Evolutionary conservation across 2,888 invertebrate species (phyloP).

Genomic region (Heliconius sara): DNA sequence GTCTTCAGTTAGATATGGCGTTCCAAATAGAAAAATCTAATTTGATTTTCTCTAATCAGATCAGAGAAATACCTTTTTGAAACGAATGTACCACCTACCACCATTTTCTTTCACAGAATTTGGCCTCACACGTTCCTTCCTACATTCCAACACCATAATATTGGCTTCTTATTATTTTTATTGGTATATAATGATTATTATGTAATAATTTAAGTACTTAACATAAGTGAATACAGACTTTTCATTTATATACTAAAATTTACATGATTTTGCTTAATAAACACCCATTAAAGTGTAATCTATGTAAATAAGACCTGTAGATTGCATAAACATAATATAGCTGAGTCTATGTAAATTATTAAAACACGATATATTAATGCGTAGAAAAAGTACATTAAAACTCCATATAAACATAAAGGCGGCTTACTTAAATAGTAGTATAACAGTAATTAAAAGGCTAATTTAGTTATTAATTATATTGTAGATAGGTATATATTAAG

Average conservation of each 20-base stretch:
- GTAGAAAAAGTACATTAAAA: slow-evolving; percentile 19
- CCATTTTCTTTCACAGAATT: not conserved
- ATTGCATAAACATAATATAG: not conserved
- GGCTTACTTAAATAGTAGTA: slow-evolving; percentile 15
- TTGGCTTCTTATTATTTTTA: not conserved
- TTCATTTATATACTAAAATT: not conserved
- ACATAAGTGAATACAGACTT: not conserved
- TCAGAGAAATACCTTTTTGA: not conserved
- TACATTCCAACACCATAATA: not conserved
- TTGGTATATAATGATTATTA: not conserved
- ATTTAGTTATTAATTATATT: slow-evolving; percentile 19
- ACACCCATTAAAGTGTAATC: not conserved
- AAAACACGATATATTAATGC: slow-evolving; percentile 10
- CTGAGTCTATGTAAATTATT: slow-evolving; percentile 11
- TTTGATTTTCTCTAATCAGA: not conserved
- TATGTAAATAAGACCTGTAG: not conserved
- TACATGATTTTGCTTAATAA: not conserved
- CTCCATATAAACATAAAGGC: slow-evolving; percentile 14
- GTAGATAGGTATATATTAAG: not conserved
- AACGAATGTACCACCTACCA: not conserved
- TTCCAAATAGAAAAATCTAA: not conserved
- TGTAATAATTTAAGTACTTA: not conserved
- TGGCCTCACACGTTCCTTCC: not conserved
- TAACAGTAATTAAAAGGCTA: slow-evolving; percentile 10
- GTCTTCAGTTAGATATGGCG: not conserved